Evolutionary conservation across 2,113 vertebrate species (phyloP).

Genomic region (Cephalopholis sonnerati): DNA sequence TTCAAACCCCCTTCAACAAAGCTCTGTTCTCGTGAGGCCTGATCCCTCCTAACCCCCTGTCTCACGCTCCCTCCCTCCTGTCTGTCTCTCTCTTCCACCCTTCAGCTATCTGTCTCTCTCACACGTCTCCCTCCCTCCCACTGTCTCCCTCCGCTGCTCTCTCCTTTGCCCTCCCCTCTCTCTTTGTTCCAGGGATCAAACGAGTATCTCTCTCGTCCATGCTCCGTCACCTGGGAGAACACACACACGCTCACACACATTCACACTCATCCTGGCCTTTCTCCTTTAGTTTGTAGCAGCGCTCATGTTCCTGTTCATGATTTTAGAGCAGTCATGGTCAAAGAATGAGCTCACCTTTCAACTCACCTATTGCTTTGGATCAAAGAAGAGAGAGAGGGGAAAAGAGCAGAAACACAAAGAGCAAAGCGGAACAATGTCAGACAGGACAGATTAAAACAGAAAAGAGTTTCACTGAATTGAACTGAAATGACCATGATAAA

Average conservation of each 20-base stretch:
- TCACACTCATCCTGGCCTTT: slow-evolving; percentile 14
- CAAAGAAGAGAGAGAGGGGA: slow-evolving; percentile 57
- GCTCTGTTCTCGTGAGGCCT: slow-evolving; percentile 73
- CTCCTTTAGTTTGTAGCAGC: slow-evolving; percentile 45
- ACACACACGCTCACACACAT: slow-evolving; percentile 33
- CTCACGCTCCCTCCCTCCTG: slow-evolving; percentile 31
- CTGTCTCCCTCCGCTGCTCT: slow-evolving; percentile 60
- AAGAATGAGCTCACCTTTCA: slow-evolving; percentile 67
- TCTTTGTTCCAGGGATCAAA: slow-evolving; percentile 83
- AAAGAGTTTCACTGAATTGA: slow-evolving; percentile 54
- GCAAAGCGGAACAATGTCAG: slow-evolving; percentile 59
- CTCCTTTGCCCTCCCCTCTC: slow-evolving; percentile 70
- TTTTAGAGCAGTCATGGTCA: slow-evolving; percentile 60
- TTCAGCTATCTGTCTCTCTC: slow-evolving; percentile 49
- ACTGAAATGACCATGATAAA: slow-evolving; percentile 69
- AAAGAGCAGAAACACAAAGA: slow-evolving; percentile 46
- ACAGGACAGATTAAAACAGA: slow-evolving; percentile 62
- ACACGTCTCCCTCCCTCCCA: slow-evolving; percentile 33
- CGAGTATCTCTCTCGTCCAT: slow-evolving; percentile 70
- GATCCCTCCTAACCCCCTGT: slow-evolving; percentile 62
- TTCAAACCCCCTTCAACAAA: slow-evolving; percentile 81
- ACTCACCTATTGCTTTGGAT: slow-evolving; percentile 69
- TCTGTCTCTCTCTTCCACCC: slow-evolving; percentile 47
- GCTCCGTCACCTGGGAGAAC: slow-evolving; percentile 74
- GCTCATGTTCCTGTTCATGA: slow-evolving; percentile 49